Evolutionary conservation across 2,888 invertebrate genomes (phyloP).

Genomic region (Ashinkailepas kermadecensis): DNA sequence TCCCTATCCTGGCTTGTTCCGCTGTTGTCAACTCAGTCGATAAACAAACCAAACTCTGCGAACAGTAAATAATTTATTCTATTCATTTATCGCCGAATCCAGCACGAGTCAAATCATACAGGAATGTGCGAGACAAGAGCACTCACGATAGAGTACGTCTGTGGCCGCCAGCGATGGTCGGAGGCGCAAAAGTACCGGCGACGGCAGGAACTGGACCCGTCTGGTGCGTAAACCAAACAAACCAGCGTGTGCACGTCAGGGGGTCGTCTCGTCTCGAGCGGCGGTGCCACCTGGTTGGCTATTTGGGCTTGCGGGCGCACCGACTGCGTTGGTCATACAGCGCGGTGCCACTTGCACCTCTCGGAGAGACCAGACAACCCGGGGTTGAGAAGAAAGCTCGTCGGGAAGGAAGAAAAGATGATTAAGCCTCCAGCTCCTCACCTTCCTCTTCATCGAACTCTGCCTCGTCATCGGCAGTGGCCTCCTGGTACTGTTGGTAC

Average conservation of each 20-base stretch:
- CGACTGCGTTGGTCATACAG: neutral
- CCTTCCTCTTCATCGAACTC: slow-evolving; percentile 37
- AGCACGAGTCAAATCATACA: slow-evolving; percentile 8
- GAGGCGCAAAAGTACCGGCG: neutral
- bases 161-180: neutral
- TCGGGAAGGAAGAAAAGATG: no score
- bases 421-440: slow-evolving; percentile 26
- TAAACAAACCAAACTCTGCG: neutral
- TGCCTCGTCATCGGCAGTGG: slow-evolving; percentile 37
- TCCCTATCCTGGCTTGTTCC: no score
- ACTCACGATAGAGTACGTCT: no score
- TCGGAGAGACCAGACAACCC: neutral
- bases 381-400: neutral
- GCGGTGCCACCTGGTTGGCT: neutral
- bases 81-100: neutral
- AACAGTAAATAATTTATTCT: neutral
- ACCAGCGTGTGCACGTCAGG: neutral
- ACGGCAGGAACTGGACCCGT: neutral
- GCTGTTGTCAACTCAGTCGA: neutral
- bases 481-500: slow-evolving; percentile 45
- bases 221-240: neutral
- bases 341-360: neutral
- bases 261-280: neutral
- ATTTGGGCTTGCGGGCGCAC: no score
- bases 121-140: slow-evolving; percentile 9